Conservation (phyloP, 2,888 invertebrate genomes). For the Cordilura impudica region DNA sequence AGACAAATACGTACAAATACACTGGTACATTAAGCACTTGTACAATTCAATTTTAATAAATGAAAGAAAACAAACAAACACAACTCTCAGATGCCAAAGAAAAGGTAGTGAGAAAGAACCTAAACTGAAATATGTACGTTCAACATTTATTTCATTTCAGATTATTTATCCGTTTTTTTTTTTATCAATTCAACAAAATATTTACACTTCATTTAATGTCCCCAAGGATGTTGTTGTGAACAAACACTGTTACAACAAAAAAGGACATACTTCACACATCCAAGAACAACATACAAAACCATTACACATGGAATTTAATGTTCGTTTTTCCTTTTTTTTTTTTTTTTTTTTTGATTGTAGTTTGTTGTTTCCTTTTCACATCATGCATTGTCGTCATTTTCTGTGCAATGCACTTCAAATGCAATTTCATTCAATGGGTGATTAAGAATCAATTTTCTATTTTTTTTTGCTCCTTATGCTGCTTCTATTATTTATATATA, state of each 20-base stretch:
- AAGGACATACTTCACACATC: constrained; percentile 21
- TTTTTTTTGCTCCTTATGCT: constrained; percentile 1
- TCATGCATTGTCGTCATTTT: constrained; percentile 36
- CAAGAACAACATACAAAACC: not conserved
- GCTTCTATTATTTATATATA: not conserved
- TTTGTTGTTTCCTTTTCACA: constrained; percentile 20
- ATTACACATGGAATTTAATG: constrained; percentile 34
- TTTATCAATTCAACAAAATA: constrained; percentile 47
- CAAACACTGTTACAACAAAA: constrained; percentile 40
- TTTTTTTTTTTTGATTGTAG: constrained; percentile 1
- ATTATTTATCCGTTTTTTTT: not conserved
- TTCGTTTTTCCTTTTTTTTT: constrained; percentile 7
- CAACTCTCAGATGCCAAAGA: not conserved
- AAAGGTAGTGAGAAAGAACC: not conserved
- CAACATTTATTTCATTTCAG: not conserved
- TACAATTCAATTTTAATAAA: not conserved
- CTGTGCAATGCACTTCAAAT: constrained; percentile 56
- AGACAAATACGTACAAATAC: not conserved
- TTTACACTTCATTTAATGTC: constrained; percentile 63
- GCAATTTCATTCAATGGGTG: constrained; percentile 63
- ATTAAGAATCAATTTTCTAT: constrained; percentile 63
- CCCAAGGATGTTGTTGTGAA: constrained; percentile 55
- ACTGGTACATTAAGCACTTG: not conserved
- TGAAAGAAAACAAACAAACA: not conserved
- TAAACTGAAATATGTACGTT: constrained; percentile 8